phyloP scores from a whole-genome alignment of 2,113 vertebrate species.

The Sarotherodon lohbergeri region DNA sequence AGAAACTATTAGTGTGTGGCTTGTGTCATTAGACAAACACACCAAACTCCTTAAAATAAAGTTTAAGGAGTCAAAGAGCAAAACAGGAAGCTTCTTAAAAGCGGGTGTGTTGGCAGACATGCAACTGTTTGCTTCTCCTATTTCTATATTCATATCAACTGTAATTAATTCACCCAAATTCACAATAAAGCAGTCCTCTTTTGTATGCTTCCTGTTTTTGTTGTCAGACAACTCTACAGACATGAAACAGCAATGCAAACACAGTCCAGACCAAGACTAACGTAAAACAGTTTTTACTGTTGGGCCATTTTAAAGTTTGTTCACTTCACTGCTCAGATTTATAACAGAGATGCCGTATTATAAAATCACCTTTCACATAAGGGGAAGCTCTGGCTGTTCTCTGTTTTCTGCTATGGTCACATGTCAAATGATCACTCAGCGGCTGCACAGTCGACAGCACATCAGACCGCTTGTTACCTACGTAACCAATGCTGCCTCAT shows the following conservation, averaged over 20 bases:
- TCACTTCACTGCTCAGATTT: background rate
- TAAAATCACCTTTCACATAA: background rate
- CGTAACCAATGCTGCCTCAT: background rate
- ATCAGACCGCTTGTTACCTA: background rate
- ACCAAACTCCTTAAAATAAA: background rate
- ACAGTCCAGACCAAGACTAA: background rate
- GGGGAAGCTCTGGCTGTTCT: background rate
- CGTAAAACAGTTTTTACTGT: background rate
- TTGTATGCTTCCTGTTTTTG: background rate
- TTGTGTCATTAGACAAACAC: background rate
- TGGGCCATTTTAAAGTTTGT: background rate
- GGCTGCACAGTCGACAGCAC: background rate
- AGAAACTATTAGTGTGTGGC: background rate
- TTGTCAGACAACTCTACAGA: background rate
- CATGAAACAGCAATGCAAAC: background rate
- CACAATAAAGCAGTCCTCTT: background rate
- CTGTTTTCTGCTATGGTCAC: background rate
- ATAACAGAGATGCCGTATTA: background rate
- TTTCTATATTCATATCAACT: background rate
- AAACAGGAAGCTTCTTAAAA: background rate
- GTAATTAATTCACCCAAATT: background rate
- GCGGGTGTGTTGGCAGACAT: background rate
- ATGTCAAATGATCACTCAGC: background rate
- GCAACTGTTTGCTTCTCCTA: background rate
- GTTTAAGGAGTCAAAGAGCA: background rate